phyloP scores from a whole-genome alignment of 2,888 invertebrate genomes.

The Crematogaster levior region DNA sequence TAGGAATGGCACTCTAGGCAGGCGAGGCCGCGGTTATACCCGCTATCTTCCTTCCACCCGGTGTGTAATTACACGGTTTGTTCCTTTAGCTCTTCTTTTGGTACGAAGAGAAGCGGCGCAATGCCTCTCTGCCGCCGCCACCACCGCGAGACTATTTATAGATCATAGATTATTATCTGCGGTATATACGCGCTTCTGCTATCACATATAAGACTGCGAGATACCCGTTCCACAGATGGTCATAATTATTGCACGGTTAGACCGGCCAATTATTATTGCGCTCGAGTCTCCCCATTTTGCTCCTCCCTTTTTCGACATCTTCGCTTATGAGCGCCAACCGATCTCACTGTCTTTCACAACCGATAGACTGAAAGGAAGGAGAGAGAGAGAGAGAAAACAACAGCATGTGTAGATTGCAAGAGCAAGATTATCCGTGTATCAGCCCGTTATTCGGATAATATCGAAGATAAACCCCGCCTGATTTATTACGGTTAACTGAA shows the following conservation, averaged over 20 bases:
- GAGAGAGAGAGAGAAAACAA: neutral
- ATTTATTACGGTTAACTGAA: slow-evolving; percentile 27
- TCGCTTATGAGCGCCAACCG: slow-evolving; percentile 5
- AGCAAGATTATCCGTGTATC: slow-evolving; percentile 17
- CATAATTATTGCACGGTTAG: slow-evolving; percentile 36
- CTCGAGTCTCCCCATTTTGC: neutral
- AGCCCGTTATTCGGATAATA: slow-evolving; percentile 36
- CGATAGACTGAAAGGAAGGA: neutral
- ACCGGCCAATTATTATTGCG: slow-evolving; percentile 20
- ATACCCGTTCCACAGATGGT: slow-evolving; percentile 33
- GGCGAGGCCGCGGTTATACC: slow-evolving; percentile 56
- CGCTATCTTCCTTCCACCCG: slow-evolving; percentile 67
- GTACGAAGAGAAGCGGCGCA: slow-evolving; percentile 48
- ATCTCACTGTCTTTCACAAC: slow-evolving; percentile 7
- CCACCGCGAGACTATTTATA: slow-evolving; percentile 70
- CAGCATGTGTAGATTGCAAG: neutral
- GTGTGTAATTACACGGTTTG: slow-evolving; percentile 59
- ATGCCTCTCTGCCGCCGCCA: slow-evolving; percentile 29
- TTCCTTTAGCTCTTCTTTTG: slow-evolving; percentile 61
- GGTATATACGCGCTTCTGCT: slow-evolving; percentile 52
- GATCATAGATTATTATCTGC: slow-evolving; percentile 73
- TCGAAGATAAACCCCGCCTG: neutral
- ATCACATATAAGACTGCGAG: slow-evolving; percentile 53
- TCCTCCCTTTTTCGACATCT: slow-evolving; percentile 16
- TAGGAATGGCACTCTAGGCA: slow-evolving; percentile 58